Base-by-base conservation (phyloP, 2,797 vertebrate genomes). In the Hypotaenidia philippensis region DNA sequence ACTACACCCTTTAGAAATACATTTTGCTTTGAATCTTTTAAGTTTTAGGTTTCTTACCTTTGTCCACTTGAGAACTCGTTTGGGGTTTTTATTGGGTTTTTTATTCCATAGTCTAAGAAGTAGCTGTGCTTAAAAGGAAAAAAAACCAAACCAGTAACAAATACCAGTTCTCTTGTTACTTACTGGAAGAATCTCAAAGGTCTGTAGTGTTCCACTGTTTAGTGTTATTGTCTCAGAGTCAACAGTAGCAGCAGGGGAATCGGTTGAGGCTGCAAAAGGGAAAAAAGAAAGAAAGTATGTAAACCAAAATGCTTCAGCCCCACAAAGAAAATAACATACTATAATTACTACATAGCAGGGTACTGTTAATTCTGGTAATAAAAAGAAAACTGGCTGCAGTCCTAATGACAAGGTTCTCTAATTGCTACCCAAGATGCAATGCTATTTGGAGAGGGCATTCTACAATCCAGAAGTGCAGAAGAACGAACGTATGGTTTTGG, bases 131-230 rank as follows among this genome's bases (percentile, higher is more conserved):
- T 77, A 55, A 71, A 69, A 79, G 6, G 31, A 56, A 71, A 83
- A 47, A 2, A 11, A 53, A 34, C 8, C 34, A 34, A 34, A 34
- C 34, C 23, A 57, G 29, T 60, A 55, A 50, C 49, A 80, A 80
- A 45, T n/a, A 61, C 4, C 69, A 74, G 70, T 59, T 94, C 49
- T 84, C 50, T 64, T 23, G 41, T 87, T 94, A 97, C 99, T 99
- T 97, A 99, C 99, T 59, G 99, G 99, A 87, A 99, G 97, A 95
- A 99, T 99, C 97, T 99, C 99, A 94, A 99, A 99, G n/a, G 99
- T 98, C 97, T 99, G 99, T 87, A 99, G 97, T 13, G 99, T 98
- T 91, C 99, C 99, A 5, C 98, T 98, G 96, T 99, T 99, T 92
- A 99, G 98, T 6, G 99, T 99, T 98, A 99, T 98, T 74, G 99